Evolutionary conservation across 2,113 vertebrate species (phyloP).

Genomic region (Sinocyclocheilus rhinocerous): DNA sequence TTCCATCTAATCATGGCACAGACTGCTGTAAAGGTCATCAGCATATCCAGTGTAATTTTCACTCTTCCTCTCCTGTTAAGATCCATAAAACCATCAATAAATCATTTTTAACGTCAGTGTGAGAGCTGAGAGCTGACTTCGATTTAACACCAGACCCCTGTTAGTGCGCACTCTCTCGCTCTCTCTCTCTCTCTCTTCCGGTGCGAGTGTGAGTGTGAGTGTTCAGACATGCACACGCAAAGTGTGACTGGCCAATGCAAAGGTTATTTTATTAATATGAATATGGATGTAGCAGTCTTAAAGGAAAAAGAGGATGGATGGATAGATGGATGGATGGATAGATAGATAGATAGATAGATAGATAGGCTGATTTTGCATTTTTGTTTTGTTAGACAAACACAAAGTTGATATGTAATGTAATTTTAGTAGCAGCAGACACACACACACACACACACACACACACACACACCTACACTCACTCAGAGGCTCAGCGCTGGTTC

Average conservation of each 20-base stretch:
- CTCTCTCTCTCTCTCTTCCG: conserved; percentile 8
- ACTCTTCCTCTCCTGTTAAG: conserved; percentile 72
- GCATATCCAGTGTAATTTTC: conserved; percentile 72
- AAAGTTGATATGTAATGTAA: background rate
- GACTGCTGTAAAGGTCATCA: conserved; percentile 72
- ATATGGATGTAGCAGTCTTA: background rate
- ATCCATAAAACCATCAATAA: conserved; percentile 78
- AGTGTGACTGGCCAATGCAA: conserved; percentile 56
- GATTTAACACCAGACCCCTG: conserved; percentile 69
- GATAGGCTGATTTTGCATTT: too few species aligned
- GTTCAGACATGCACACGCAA: conserved; percentile 38
- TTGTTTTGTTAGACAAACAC: background rate
- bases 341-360: too few species aligned
- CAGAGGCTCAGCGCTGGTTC: conserved; percentile 54
- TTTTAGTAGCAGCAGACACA: too few species aligned
- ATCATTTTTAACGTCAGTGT: conserved; percentile 74
- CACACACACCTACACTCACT: conserved; percentile 29
- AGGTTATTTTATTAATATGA: background rate
- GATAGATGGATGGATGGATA: too few species aligned
- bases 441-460: background rate
- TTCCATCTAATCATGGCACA: conserved; percentile 54
- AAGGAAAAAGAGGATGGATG: background rate
- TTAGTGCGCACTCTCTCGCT: conserved; percentile 36
- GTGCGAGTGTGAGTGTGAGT: too few species aligned
- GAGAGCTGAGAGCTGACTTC: conserved; percentile 58